A percentile compares a stretch with the other conserved stretches of the same genome.
phyloP scores from a whole-genome alignment of 2,888 invertebrate species.

The Drosophila flavopinicola region DNA sequence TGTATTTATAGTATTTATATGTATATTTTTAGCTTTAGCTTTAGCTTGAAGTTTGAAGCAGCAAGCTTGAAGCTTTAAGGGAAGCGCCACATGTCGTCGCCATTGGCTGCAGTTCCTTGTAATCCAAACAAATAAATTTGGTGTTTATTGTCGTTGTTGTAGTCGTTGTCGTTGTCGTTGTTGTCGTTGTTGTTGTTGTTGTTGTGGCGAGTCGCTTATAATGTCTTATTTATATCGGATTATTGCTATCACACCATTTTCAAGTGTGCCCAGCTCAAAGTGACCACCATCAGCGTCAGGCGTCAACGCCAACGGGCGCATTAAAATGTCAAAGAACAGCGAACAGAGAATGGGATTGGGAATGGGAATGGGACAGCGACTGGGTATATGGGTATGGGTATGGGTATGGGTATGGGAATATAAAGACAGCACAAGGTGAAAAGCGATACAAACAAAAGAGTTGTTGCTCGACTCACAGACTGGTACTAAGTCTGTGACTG shows the following conservation, averaged over 20 bases:
- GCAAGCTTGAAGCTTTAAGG: conserved; percentile 36
- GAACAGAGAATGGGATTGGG: conserved; percentile 24
- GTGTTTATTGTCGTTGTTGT: conserved; percentile 49
- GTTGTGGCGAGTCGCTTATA: conserved; percentile 51
- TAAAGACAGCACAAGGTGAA: conserved; percentile 60
- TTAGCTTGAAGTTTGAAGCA: neutral
- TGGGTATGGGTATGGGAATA: conserved; percentile 11
- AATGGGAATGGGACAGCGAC: conserved; percentile 9
- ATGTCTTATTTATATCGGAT: conserved; percentile 79
- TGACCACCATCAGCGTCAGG: conserved; percentile 73
- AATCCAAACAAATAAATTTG: conserved; percentile 61
- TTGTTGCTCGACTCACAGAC: conserved; percentile 42
- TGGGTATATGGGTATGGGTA: conserved; percentile 6
- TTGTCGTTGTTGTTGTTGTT: neutral
- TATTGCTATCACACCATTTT: conserved; percentile 78
- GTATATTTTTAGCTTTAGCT: conserved; percentile 14
- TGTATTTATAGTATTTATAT: no score
- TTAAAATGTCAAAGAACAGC: conserved; percentile 74
- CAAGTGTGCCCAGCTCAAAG: conserved; percentile 61
- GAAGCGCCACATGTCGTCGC: conserved; percentile 74
- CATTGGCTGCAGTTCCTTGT: conserved; percentile 60
- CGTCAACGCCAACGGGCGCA: conserved; percentile 77
- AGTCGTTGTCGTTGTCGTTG: conserved; percentile 8
- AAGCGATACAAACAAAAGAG: conserved; percentile 75
- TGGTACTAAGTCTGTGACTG: conserved; percentile 29